Evolutionary conservation across 2,797 vertebrate genomes (phyloP).

Genomic region (Eidolon dupreanum): DNA sequence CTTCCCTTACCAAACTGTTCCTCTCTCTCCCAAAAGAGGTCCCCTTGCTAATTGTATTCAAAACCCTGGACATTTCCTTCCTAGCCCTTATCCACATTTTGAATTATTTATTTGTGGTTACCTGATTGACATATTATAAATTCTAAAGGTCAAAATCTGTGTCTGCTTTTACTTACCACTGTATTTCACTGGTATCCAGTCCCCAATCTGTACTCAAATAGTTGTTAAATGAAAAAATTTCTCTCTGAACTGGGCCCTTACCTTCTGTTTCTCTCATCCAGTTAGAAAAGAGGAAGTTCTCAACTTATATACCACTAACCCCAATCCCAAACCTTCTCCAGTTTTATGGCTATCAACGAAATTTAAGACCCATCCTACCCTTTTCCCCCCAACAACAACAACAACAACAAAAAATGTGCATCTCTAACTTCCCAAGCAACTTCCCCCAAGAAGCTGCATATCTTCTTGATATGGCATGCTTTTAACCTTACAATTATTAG

Average conservation of each 20-base stretch:
- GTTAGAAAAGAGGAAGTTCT: neutral
- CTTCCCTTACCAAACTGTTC: neutral
- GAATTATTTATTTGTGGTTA: conserved; percentile 45
- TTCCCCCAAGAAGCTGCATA: neutral
- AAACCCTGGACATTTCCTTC: neutral
- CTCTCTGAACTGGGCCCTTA: conserved; percentile 10
- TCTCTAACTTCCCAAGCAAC: neutral
- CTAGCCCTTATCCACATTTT: neutral
- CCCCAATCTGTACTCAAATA: neutral
- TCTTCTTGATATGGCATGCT: neutral
- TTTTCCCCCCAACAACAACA: neutral
- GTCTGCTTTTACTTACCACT: conserved; percentile 18
- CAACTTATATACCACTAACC: neutral
- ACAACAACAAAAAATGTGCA: neutral
- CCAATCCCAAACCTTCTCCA: neutral
- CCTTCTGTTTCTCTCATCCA: conserved; percentile 18
- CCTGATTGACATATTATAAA: conserved; percentile 9
- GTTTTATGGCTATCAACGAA: neutral
- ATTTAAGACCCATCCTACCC: neutral
- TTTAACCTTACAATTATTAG: conserved; percentile 35
- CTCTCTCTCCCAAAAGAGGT: neutral
- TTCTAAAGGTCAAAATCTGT: neutral
- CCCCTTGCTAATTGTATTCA: neutral
- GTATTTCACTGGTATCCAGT: neutral
- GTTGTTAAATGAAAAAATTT: conserved; percentile 15